phyloP scores from a whole-genome alignment of 2,113 vertebrate species.

The Triplophysa tibetana region DNA sequence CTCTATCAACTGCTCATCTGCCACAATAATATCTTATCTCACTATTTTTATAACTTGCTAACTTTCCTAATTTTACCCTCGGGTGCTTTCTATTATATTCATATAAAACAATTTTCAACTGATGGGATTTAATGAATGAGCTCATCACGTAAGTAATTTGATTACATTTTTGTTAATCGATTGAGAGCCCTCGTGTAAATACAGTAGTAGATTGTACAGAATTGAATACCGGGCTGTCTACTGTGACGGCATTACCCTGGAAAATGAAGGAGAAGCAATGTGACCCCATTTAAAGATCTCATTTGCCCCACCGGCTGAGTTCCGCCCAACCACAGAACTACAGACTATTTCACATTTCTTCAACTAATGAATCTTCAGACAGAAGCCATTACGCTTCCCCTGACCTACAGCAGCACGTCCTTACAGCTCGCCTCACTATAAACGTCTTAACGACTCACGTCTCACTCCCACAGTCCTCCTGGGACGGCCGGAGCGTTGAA shows the following conservation, averaged over 20 bases:
- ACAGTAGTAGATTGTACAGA: too few species aligned
- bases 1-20: too few species aligned
- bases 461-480: slow-evolving; percentile 39
- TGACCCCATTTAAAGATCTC: slow-evolving; percentile 47
- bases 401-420: slow-evolving; percentile 43
- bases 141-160: too few species aligned
- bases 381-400: slow-evolving; percentile 47
- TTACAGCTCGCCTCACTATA: slow-evolving; percentile 36
- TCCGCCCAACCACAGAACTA: background rate
- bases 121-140: too few species aligned
- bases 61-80: too few species aligned
- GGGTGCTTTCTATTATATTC: too few species aligned
- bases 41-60: too few species aligned
- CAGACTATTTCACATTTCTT: slow-evolving; percentile 40
- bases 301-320: slow-evolving; percentile 39
- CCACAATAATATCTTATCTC: too few species aligned
- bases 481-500: background rate
- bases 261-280: slow-evolving; percentile 16
- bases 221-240: background rate
- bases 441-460: slow-evolving; percentile 47
- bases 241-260: background rate
- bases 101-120: too few species aligned
- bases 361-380: slow-evolving; percentile 52
- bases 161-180: too few species aligned
- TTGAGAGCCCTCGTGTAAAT: too few species aligned